Evolutionary conservation across 2,888 invertebrate genomes (phyloP).

Genomic region (Andrena praecox): DNA sequence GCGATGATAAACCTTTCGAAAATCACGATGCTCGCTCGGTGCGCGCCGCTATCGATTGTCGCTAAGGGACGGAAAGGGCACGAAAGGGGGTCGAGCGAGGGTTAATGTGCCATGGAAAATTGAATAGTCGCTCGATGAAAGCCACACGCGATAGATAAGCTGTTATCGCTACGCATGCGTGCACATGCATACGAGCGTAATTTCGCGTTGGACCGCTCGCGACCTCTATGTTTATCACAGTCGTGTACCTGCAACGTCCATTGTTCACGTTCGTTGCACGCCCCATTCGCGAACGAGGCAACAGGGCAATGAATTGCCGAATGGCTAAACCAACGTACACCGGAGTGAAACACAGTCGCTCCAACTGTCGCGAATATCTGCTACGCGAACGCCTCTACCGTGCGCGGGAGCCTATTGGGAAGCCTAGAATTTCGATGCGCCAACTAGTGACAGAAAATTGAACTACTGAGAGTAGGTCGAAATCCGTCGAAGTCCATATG

Average conservation of each 20-base stretch:
- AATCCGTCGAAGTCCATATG: too few species aligned
- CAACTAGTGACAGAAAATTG: too few species aligned
- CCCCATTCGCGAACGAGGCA: background rate
- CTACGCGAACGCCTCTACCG: too few species aligned
- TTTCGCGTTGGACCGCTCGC: constrained; percentile 16
- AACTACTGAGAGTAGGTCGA: too few species aligned
- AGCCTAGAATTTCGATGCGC: too few species aligned
- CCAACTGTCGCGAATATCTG: too few species aligned
- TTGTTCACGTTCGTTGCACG: constrained; percentile 41
- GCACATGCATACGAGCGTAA: constrained; percentile 12
- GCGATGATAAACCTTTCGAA: background rate
- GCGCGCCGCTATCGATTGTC: background rate
- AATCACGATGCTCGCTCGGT: background rate
- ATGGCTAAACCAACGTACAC: background rate
- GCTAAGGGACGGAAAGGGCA: background rate
- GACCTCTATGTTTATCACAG: constrained; percentile 45
- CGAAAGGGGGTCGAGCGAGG: background rate
- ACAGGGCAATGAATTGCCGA: background rate
- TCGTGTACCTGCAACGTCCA: constrained; percentile 50
- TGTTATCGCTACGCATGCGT: constrained; percentile 42
- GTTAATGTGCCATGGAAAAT: constrained; percentile 24
- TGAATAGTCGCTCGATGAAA: constrained; percentile 36
- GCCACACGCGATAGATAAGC: constrained; percentile 45
- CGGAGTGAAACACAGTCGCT: too few species aligned
- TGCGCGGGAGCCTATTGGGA: too few species aligned